Conservation (phyloP, 2,888 invertebrate genomes). For the Parnassius smintheus region DNA sequence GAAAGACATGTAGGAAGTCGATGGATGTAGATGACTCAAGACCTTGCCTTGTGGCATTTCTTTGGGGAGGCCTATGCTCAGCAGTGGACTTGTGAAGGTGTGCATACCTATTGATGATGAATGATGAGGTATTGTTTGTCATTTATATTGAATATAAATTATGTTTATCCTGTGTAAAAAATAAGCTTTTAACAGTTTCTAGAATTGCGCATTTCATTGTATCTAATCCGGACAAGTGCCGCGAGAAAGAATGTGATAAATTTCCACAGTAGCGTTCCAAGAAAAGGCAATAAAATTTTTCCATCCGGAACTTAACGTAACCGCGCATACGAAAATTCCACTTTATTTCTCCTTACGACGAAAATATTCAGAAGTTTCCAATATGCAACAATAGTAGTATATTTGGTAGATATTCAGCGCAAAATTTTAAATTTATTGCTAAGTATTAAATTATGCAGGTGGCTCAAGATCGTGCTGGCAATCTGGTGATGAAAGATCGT, state of each 20-base stretch:
- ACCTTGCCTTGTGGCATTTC: too few relatives aligned
- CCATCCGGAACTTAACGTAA: not conserved
- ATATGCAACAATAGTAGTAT: not conserved
- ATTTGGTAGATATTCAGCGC: not conserved
- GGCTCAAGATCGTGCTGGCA: too few relatives aligned
- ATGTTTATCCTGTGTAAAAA: too few relatives aligned
- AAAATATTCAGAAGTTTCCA: conserved; percentile 10
- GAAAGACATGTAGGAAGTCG: too few relatives aligned
- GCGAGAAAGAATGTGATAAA: conserved; percentile 1
- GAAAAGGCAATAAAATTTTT: conserved; percentile 10
- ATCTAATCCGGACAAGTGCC: not conserved
- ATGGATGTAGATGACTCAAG: too few relatives aligned
- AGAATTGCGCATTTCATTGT: not conserved
- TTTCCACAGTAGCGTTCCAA: not conserved
- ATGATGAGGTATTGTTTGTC: too few relatives aligned
- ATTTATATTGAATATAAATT: too few relatives aligned
- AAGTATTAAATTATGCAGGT: not conserved
- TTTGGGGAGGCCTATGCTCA: too few relatives aligned
- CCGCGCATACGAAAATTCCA: conserved; percentile 1
- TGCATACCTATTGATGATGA: too few relatives aligned
- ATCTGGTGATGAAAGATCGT: not conserved
- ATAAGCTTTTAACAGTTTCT: not conserved
- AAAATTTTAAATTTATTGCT: not conserved
- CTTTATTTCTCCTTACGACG: not conserved
- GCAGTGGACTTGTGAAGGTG: too few relatives aligned